Evolutionary conservation across 2,888 invertebrate genomes (phyloP).

Genomic region (Cryptocephalus moraei): DNA sequence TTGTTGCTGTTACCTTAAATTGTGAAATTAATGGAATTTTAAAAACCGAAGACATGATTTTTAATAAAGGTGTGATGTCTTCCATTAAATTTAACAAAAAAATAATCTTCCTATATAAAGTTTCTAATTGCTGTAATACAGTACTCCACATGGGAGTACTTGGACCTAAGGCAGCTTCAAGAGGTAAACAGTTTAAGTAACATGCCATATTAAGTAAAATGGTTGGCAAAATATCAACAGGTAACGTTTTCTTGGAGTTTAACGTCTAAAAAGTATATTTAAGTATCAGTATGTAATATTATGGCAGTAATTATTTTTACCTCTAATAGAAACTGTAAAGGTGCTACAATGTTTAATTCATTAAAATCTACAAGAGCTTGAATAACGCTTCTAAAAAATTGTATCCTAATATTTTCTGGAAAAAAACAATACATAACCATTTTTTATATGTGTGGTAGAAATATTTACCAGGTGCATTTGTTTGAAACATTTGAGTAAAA

Average conservation of each 20-base stretch:
- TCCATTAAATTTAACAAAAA: constrained; percentile 60
- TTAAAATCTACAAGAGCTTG: constrained; percentile 91
- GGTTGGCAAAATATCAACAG: constrained; percentile 59
- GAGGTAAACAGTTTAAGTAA: constrained; percentile 85
- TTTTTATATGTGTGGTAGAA: too few species aligned
- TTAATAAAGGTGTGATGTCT: constrained; percentile 57
- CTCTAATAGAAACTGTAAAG: constrained; percentile 83
- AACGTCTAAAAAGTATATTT: constrained; percentile 39
- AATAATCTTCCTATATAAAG: constrained; percentile 68
- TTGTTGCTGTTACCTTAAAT: constrained; percentile 53
- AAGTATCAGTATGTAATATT: background rate
- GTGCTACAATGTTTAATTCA: constrained; percentile 90
- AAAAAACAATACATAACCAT: too few species aligned
- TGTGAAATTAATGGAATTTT: constrained; percentile 75
- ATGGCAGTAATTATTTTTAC: constrained; percentile 32
- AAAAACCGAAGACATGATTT: constrained; percentile 69
- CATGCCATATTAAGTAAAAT: constrained; percentile 86
- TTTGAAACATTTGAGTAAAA: constrained; percentile 91
- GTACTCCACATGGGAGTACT: constrained; percentile 68
- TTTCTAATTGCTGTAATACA: constrained; percentile 78
- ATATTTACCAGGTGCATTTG: constrained; percentile 45
- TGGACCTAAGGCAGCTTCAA: constrained; percentile 61
- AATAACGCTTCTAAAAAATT: constrained; percentile 90
- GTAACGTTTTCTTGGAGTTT: constrained; percentile 66
- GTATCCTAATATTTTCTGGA: constrained; percentile 62